Evolutionary conservation across 2,113 vertebrate species (phyloP).

Genomic region (Chaenogobius annularis): DNA sequence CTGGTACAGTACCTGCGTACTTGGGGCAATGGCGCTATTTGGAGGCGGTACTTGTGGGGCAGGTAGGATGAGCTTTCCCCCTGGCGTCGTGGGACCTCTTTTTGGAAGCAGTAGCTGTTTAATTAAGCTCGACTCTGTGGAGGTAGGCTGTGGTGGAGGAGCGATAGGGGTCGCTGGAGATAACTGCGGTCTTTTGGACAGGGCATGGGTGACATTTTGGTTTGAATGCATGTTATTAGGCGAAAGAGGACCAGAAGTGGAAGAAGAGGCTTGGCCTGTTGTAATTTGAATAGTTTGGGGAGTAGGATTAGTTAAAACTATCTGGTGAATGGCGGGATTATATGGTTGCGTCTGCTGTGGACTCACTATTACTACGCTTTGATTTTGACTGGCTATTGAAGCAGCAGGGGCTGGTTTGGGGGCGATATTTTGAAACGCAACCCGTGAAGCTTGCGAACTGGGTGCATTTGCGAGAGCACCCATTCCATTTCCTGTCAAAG

Average conservation of each 20-base stretch:
- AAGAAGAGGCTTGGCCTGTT: slow-evolving; percentile 82
- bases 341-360: slow-evolving; percentile 89
- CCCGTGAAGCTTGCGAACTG: slow-evolving; percentile 85
- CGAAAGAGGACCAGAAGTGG: slow-evolving; percentile 77
- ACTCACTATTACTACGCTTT: slow-evolving; percentile 94
- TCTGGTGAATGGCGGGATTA: slow-evolving; percentile 96
- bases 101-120: slow-evolving; percentile 99
- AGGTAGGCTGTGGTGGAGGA: slow-evolving; percentile 80
- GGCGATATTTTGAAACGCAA: slow-evolving; percentile 96
- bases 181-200: slow-evolving; percentile 89
- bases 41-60: slow-evolving; percentile 96
- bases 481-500: slow-evolving; percentile 84
- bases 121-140: slow-evolving; percentile 96
- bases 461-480: slow-evolving; percentile 84
- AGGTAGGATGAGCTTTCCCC: slow-evolving; percentile 96
- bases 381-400: slow-evolving; percentile 77
- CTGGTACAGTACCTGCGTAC: slow-evolving; percentile 95
- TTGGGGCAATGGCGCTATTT: slow-evolving; percentile 84
- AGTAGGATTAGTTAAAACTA: slow-evolving; percentile 90
- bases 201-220: slow-evolving; percentile 80
- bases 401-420: slow-evolving; percentile 89
- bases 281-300: slow-evolving; percentile 87
- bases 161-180: slow-evolving; percentile 64
- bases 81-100: slow-evolving; percentile 94
- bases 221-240: slow-evolving; percentile 75